Evolutionary conservation across 2,113 vertebrate genomes (phyloP).

Genomic region (Apteryx owenii): DNA sequence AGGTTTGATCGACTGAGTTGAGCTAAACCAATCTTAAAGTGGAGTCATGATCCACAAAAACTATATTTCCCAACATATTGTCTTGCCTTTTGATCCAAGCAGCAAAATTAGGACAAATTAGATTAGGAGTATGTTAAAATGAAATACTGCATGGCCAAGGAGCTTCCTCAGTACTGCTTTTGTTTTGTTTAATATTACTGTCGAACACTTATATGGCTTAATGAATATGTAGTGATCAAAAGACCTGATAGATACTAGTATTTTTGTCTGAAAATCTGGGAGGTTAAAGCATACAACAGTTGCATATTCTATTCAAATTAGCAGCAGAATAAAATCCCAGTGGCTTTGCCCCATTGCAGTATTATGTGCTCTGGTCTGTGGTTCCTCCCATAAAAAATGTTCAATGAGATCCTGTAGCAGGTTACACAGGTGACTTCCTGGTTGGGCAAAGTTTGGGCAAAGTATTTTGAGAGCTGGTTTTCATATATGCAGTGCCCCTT

Average conservation of each 20-base stretch:
- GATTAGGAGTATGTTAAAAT: background rate
- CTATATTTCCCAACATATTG: background rate
- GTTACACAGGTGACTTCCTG: background rate
- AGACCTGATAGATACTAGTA: background rate
- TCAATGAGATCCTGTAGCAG: rapidly evolving
- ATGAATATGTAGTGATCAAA: background rate
- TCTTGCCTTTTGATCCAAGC: background rate
- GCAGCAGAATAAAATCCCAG: background rate
- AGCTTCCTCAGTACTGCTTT: background rate
- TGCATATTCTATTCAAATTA: background rate
- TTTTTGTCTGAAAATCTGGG: background rate
- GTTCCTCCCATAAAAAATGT: background rate
- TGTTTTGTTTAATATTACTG: background rate
- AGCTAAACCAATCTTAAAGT: background rate
- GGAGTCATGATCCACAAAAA: background rate
- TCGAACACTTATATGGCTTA: background rate
- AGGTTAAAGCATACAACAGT: background rate
- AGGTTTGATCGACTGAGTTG: background rate
- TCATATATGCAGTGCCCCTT: background rate
- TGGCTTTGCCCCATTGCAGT: background rate
- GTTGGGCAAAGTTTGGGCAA: background rate
- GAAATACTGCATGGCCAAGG: background rate
- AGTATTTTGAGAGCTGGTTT: background rate
- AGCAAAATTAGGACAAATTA: background rate
- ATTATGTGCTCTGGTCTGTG: background rate